These are phyloP conservation scores for Spodoptera litura DNA, from an alignment of 1,140 invertebrate genomes.

Conservation along the genomic window DNA sequence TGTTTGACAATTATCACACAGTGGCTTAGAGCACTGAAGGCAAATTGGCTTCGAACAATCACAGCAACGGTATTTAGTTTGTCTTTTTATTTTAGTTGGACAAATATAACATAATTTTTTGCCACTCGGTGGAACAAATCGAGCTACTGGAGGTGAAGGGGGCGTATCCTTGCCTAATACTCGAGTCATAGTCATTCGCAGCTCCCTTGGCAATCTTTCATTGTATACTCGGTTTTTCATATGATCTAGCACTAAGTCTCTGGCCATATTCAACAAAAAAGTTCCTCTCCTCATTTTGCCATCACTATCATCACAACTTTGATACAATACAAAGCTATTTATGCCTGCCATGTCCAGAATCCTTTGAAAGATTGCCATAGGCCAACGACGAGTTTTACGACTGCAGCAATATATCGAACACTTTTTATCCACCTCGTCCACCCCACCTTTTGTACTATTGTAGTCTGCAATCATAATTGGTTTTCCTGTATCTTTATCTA, in stretches of 20 bases:
- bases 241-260: too few relatives aligned
- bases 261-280: too few relatives aligned
- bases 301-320: background rate
- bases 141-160: constrained; percentile 20
- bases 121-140: constrained; percentile 14
- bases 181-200: constrained; percentile 43
- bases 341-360: constrained; percentile 68
- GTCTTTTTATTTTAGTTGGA: constrained; percentile 52
- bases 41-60: constrained; percentile 54
- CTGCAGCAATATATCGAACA: constrained; percentile 69
- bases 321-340: constrained; percentile 59
- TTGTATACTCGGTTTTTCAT: too few relatives aligned
- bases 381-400: constrained; percentile 71
- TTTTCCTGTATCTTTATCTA: too few relatives aligned
- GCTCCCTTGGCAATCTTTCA: too few relatives aligned
- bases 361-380: constrained; percentile 69
- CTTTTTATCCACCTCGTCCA: too few relatives aligned
- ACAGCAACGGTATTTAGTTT: constrained; percentile 51
- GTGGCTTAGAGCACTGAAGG: too few relatives aligned
- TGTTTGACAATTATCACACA: too few relatives aligned
- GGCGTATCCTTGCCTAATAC: constrained; percentile 44
- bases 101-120: constrained; percentile 53
- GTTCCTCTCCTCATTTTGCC: constrained; percentile 5
- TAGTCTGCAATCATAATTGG: too few relatives aligned
- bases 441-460: too few relatives aligned